Evolutionary conservation across 2,797 vertebrate species (phyloP), one percentile per base, ranked within the genome.

Genomic region (Erpetoichthys calabaricus): DNA sequence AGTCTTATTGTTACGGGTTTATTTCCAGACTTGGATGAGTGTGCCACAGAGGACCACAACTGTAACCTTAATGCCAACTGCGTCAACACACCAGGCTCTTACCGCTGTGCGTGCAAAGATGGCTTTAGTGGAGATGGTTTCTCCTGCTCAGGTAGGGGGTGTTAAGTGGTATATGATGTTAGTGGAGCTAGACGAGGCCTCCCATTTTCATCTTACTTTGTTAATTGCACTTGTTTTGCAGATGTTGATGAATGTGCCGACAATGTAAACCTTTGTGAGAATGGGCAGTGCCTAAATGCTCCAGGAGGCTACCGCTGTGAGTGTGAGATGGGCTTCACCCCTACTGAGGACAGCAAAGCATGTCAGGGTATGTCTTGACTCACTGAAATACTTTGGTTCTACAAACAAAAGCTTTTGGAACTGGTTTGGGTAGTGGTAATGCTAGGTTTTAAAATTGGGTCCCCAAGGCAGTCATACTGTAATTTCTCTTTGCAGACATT

Each of bases 291-390:
- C 72, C 84, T 98, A 58, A 97, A 97, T 0, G 88, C 87, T 0
- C 92, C 91, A 0, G 92, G 92, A 0, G 91, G 89, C 42, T 98
- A 94, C 70, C 89, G 87, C 74, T 97, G 93, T 8, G 86, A 97
- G 73, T 97, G 94, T 0, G 90, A 97, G 73, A 91, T 94, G 91
- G 92, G 92, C 68, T 98, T 98, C 79, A 87, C 84, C n/a, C 89
- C 91, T 2, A 89, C 87, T 0, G 85, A 94, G 51, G 91, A 96
- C 84, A 95, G 84, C 79, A 89, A 73, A 53, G 89, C 89, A 59
- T 97, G 92, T 68, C 87, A 86, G 80, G 94, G 94, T 97, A 64
- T 70, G 66, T 25, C 25, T 25, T 25, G 25, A 25, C 25, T 25
- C 1, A 25, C 25, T 25, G 25, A 25, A 25, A 25, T 25, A 25